Conservation (phyloP, 2,888 invertebrate species). For the Dyspetes luteomarginatus region DNA sequence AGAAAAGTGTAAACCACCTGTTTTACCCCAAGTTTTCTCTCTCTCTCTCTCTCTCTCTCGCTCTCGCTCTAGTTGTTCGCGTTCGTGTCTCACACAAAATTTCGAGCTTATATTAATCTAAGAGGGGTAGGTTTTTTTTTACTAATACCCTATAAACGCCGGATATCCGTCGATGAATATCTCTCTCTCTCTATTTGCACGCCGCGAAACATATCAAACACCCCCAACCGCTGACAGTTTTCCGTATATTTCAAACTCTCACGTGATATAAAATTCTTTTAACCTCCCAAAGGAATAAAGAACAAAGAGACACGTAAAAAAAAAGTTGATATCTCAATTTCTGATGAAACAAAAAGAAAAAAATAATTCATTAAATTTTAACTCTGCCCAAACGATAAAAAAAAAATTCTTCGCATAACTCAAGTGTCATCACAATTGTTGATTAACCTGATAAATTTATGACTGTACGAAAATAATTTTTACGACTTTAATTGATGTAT, state of each 20-base stretch:
- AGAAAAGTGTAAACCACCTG: constrained; percentile 78
- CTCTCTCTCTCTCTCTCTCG: not conserved
- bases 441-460: not conserved
- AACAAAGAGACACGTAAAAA: no score
- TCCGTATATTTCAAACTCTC: no score
- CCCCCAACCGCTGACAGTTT: not conserved
- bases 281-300: no score
- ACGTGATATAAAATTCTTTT: no score
- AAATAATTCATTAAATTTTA: no score
- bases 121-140: constrained; percentile 25
- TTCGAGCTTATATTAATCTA: constrained; percentile 4
- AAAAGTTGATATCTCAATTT: no score
- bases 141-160: constrained; percentile 64
- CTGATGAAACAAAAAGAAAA: no score
- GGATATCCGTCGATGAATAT: constrained; percentile 68
- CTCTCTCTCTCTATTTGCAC: constrained; percentile 54
- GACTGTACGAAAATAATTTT: no score
- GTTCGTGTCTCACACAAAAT: constrained; percentile 6
- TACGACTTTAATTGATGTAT: no score
- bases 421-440: not conserved
- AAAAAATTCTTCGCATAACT: not conserved
- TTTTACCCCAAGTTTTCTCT: constrained; percentile 68
- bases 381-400: not conserved
- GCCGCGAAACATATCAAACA: no score
- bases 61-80: no score